Conservation (phyloP, 2,113 vertebrate genomes). For the Sprattus sprattus region DNA sequence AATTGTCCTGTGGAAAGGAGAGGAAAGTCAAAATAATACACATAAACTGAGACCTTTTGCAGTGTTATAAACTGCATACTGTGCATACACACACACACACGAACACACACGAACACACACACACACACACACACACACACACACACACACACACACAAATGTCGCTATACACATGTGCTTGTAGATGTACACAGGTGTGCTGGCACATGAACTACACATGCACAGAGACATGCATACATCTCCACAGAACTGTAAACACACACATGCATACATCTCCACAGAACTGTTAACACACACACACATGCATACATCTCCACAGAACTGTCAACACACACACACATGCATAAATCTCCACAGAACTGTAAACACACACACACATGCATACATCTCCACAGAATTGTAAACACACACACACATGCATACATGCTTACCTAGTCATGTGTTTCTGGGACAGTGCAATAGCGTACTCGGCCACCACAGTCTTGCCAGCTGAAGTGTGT, state of each 20-base stretch:
- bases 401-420: background rate
- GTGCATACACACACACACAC: background rate
- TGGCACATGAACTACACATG: background rate
- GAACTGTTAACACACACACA: too few relatives aligned
- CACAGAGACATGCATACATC: background rate
- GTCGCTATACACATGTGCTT: too few relatives aligned
- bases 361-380: background rate
- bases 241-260: background rate
- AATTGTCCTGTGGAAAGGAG: constrained; percentile 73
- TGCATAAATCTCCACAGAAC: too few relatives aligned
- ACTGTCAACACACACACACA: background rate
- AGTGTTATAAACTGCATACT: background rate
- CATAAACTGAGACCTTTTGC: background rate
- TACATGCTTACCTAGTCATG: constrained; percentile 81
- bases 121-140: background rate
- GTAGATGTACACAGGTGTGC: too few relatives aligned
- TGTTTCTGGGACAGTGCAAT: constrained; percentile 90
- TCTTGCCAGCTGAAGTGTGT: constrained; percentile 90
- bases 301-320: background rate
- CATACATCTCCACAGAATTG: background rate
- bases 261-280: background rate
- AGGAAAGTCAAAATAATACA: background rate
- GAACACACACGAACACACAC: background rate
- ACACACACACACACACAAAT: background rate
- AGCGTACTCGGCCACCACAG: constrained; percentile 89